These are phyloP conservation scores for Hymenochirus boettgeri DNA, from an alignment of 2,113 vertebrate genomes.

Conservation along the genomic window DNA sequence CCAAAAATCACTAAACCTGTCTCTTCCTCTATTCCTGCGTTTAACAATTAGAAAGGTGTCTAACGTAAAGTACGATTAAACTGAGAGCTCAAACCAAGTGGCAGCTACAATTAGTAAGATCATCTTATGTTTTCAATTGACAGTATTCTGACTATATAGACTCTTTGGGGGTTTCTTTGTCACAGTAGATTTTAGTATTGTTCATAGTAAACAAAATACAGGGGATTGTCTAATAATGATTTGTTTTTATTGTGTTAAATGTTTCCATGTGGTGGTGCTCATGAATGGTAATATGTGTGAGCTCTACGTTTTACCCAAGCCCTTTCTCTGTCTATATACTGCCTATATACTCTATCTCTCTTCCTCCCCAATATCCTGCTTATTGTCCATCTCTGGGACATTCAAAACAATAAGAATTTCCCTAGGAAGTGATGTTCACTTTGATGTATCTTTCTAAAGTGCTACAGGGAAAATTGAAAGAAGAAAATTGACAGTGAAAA, in stretches of 20 bases:
- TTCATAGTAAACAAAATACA: no score
- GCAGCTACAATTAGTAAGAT: slow-evolving; percentile 58
- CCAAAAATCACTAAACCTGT: slow-evolving; percentile 63
- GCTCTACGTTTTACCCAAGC: not conserved
- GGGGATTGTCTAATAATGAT: no score
- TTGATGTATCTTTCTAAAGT: slow-evolving; percentile 33
- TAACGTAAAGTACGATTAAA: slow-evolving; percentile 40
- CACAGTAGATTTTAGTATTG: no score
- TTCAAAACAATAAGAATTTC: slow-evolving; percentile 33
- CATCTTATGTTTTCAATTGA: slow-evolving; percentile 29
- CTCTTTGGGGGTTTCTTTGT: no score
- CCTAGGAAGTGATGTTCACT: slow-evolving; percentile 34
- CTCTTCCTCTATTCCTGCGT: slow-evolving; percentile 52
- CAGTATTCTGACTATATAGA: no score
- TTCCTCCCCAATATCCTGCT: slow-evolving; percentile 5
- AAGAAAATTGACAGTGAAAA: slow-evolving; percentile 31
- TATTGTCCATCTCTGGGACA: slow-evolving; percentile 16
- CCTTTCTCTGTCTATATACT: not conserved
- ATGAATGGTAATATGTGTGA: no score
- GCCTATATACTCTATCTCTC: not conserved
- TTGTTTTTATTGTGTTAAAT: no score
- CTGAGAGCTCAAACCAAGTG: slow-evolving; percentile 30
- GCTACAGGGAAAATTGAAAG: slow-evolving; percentile 19
- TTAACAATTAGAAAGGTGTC: slow-evolving; percentile 51
- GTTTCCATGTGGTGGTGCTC: no score